Percentiles rank a stretch among this genome's conserved stretches.
Evolutionary conservation across 1,140 invertebrate genomes (phyloP).

Genomic region (Saxidomus purpurata): DNA sequence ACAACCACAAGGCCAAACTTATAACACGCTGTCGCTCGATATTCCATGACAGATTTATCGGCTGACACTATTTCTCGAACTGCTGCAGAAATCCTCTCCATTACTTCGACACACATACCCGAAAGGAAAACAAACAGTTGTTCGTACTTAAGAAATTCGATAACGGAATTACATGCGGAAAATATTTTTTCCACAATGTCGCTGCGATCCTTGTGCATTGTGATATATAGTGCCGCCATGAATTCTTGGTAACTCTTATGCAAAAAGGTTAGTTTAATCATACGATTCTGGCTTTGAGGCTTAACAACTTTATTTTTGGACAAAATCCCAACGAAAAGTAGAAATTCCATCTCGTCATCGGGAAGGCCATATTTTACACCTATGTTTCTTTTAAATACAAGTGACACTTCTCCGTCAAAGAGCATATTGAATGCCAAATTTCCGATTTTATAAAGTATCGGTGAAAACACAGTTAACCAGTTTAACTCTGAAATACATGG

Average conservation of each 20-base stretch:
- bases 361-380: too few relatives aligned
- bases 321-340: not conserved
- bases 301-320: not conserved
- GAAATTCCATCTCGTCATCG: not conserved
- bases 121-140: not conserved
- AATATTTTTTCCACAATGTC: not conserved
- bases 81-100: not conserved
- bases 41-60: not conserved
- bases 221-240: not conserved
- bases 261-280: not conserved
- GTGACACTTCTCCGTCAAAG: not conserved
- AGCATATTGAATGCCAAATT: not conserved
- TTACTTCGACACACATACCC: not conserved
- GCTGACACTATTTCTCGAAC: not conserved
- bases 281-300: not conserved
- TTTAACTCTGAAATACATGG: not conserved
- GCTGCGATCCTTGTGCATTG: not conserved
- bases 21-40: not conserved
- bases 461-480: not conserved
- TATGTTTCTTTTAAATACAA: not conserved
- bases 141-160: not conserved
- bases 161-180: not conserved
- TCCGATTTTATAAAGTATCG: not conserved
- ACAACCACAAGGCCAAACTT: not conserved
- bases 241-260: not conserved